Base-by-base conservation (phyloP, 2,888 invertebrate genomes). In the Heliconius aoede region DNA sequence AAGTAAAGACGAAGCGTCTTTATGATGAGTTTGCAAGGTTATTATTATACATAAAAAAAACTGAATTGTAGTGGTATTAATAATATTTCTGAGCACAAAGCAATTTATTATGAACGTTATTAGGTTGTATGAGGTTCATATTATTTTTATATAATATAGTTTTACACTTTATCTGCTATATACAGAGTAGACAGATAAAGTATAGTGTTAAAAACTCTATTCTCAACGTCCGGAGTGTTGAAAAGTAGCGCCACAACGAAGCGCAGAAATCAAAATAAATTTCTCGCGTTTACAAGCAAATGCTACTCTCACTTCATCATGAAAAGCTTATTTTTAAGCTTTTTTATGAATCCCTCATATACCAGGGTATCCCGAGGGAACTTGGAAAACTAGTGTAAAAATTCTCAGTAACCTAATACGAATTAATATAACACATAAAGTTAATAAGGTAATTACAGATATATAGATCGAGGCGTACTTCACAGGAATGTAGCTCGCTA, bases 401-500 rank as follows among this genome's bases (percentile, higher is more conserved):
- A 46, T 46, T 3, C 5, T 46, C 46, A 46, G 1, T 46, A 46
- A 46, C 46, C 8, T 46, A 18, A 21, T 46, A 46, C 18, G 46
- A 21, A 46, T 2, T n/a, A n/a, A n/a, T n/a, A n/a, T n/a, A n/a
- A n/a, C 13, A 73, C 61, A 72, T 15, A 60, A 61, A 58, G 18
- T 32, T 30, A 64, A 28, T 60, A 69, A 69, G 51, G n/a, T 69
- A 55, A 55, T 69, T 55, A 69, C 24, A 55, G 24, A 69, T 69
- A 55, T 32, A n/a, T 69, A 55, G 69, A 60, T 26, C 75, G 65
- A 65, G 73, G 73, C 74, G 71, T 76, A 80, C 78, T 74, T 80
- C 72, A 79, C 73, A 71, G 62, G 75, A 73, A 78, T 80, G 79
- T 78, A 76, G 78, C 80, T 69, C 72, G 72, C 77, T 82, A 84